Evolutionary conservation across 2,113 vertebrate genomes (phyloP).

Genomic region (Sinocyclocheilus anshuiensis): DNA sequence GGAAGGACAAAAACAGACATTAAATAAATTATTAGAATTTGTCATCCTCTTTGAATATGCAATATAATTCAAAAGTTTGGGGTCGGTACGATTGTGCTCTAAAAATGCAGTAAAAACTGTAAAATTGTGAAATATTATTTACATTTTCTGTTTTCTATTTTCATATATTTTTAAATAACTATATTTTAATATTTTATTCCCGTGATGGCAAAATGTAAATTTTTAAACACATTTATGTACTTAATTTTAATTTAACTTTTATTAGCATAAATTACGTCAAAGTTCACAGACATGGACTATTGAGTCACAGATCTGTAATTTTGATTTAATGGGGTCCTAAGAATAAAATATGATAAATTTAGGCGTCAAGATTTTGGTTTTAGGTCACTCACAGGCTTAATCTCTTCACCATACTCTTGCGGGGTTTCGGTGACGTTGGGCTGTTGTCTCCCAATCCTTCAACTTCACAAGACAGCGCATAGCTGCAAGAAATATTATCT

Average conservation of each 20-base stretch:
- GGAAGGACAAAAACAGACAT: background rate
- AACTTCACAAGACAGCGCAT: constrained; percentile 83
- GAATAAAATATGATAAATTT: background rate
- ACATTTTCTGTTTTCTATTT: background rate
- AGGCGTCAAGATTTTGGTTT: background rate
- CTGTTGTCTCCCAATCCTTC: constrained; percentile 83
- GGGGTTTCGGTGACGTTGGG: constrained; percentile 83
- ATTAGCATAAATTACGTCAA: background rate
- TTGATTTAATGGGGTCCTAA: background rate
- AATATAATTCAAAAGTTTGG: background rate
- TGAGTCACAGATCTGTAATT: background rate
- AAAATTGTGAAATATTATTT: background rate
- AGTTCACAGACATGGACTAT: too few species aligned
- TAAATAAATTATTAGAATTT: background rate
- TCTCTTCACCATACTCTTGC: constrained; percentile 94
- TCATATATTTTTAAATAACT: background rate
- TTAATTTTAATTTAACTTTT: background rate
- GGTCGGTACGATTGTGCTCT: background rate
- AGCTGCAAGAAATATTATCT: constrained; percentile 71
- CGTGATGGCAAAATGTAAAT: background rate
- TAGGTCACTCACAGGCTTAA: constrained; percentile 88
- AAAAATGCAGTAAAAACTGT: background rate
- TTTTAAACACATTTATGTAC: too few species aligned
- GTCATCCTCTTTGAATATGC: background rate
- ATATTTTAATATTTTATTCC: background rate